These are phyloP conservation scores for Bos indicus DNA, from an alignment of 2,113 vertebrate species.

Conservation along the genomic window DNA sequence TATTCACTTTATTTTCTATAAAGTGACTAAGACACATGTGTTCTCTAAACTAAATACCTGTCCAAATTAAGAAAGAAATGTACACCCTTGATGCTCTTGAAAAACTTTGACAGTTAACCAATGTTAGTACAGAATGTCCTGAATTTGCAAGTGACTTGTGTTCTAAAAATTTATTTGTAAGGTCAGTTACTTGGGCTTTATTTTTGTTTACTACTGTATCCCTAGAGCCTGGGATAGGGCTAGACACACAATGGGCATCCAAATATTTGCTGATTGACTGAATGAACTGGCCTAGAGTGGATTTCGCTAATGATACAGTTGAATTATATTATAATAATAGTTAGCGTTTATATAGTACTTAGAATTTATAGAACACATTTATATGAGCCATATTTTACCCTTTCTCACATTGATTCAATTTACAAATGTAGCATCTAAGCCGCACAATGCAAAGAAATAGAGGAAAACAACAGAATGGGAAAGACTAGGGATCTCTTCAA, in stretches of 20 bases:
- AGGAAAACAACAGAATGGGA: too few relatives aligned
- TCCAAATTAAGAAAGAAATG: conserved; percentile 9
- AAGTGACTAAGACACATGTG: background rate
- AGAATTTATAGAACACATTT: background rate
- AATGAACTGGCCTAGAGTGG: background rate
- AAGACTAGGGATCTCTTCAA: too few relatives aligned
- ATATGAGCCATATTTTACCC: background rate
- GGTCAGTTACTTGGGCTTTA: background rate
- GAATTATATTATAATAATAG: background rate
- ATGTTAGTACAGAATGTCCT: background rate
- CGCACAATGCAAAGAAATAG: too few relatives aligned
- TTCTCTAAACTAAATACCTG: background rate
- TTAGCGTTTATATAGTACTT: background rate
- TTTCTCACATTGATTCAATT: background rate
- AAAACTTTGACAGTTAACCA: background rate
- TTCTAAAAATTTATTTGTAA: background rate
- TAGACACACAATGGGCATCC: background rate
- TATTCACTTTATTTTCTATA: background rate
- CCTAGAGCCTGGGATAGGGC: background rate
- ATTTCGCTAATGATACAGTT: background rate
- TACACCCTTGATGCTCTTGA: background rate
- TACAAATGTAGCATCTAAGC: background rate
- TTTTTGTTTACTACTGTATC: background rate
- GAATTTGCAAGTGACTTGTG: background rate
- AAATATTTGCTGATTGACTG: background rate